Evolutionary conservation across 2,797 vertebrate species (phyloP).

Genomic region (Eutrigla gurnardus): DNA sequence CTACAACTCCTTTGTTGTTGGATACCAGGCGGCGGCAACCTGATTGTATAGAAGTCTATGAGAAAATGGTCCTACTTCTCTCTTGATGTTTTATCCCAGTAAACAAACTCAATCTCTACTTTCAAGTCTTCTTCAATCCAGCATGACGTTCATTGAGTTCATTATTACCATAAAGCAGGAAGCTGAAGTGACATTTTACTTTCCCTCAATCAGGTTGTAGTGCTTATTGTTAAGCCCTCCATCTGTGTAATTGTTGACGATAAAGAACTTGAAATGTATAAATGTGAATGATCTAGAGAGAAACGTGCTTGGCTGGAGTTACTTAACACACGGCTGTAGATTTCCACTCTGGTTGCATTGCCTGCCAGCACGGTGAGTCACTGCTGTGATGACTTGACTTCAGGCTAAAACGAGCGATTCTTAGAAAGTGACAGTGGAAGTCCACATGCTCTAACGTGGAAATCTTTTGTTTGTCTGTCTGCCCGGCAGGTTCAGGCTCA

Average conservation of each 20-base stretch:
- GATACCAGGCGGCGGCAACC: too few relatives aligned
- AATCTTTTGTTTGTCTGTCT: background rate
- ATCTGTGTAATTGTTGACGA: background rate
- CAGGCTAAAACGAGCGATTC: fast-evolving
- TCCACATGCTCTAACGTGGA: background rate
- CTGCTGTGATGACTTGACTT: background rate
- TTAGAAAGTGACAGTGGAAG: background rate
- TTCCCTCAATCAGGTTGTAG: too few relatives aligned
- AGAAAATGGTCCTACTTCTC: too few relatives aligned
- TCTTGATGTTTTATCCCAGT: too few relatives aligned
- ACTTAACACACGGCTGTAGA: background rate
- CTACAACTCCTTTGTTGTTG: too few relatives aligned
- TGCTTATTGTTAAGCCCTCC: background rate
- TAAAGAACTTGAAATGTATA: background rate
- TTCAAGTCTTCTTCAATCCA: too few relatives aligned
- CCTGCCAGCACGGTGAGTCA: background rate
- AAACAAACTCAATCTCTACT: too few relatives aligned
- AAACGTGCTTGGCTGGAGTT: background rate
- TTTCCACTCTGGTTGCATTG: background rate
- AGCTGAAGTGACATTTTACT: background rate
- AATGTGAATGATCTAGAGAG: background rate
- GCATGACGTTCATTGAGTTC: too few relatives aligned
- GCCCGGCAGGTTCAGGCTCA: conserved; percentile 83
- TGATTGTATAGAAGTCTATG: too few relatives aligned
- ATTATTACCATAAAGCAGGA: too few relatives aligned